phyloP scores from a whole-genome alignment of 1,140 invertebrate genomes.

The Diploscapter pachys region DNA sequence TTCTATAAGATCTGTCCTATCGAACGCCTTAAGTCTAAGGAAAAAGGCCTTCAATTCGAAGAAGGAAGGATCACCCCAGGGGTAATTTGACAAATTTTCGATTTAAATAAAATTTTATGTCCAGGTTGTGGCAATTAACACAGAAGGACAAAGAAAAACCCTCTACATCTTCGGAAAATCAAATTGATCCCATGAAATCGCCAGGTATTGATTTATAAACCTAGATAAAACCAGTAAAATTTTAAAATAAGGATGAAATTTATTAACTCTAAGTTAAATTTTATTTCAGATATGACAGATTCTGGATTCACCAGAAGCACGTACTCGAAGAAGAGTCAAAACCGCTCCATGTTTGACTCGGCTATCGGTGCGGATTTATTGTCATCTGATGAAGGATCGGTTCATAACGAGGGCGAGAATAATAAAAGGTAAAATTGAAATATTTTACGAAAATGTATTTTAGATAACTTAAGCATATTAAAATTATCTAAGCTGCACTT shows the following conservation, averaged over 20 bases:
- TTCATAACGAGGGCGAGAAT: not conserved
- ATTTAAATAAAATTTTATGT: too few species aligned
- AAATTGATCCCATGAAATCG: not conserved
- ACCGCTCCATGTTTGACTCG: slow-evolving; percentile 27
- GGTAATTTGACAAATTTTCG: not conserved
- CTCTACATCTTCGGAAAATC: slow-evolving; percentile 8
- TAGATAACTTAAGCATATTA: not conserved
- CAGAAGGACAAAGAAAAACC: not conserved
- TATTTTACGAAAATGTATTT: not conserved
- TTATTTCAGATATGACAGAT: not conserved
- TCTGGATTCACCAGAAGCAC: slow-evolving; percentile 14
- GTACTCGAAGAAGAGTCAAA: slow-evolving; percentile 12
- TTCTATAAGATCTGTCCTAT: not conserved
- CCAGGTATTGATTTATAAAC: not conserved
- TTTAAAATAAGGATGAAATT: not conserved
- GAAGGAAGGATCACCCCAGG: not conserved
- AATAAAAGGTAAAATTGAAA: not conserved
- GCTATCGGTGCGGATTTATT: slow-evolving; percentile 25
- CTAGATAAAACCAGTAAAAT: slow-evolving; percentile 7
- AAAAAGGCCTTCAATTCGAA: not conserved
- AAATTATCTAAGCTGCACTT: slow-evolving; percentile 2
- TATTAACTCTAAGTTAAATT: too few species aligned
- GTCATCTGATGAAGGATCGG: slow-evolving; percentile 24
- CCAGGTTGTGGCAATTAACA: too few species aligned
- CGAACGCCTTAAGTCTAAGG: not conserved